phyloP scores from a whole-genome alignment of 2,797 vertebrate genomes.

The Sternotherus odoratus region DNA sequence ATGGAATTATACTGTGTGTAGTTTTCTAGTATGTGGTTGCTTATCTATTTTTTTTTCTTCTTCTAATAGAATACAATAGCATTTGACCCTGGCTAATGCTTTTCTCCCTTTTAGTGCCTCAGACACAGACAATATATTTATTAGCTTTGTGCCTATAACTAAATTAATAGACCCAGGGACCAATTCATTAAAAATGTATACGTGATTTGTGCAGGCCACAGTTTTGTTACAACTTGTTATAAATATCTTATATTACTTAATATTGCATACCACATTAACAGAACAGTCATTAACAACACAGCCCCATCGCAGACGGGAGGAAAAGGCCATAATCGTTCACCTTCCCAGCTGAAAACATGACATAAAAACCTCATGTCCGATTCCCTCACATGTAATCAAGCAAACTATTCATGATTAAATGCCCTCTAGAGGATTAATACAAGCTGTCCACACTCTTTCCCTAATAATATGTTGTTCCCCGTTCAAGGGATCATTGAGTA shows the following conservation, averaged over 20 bases:
- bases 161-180: constrained; percentile 56
- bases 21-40: background rate
- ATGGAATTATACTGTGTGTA: constrained; percentile 3
- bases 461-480: constrained; percentile 3
- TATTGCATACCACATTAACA: constrained; percentile 68
- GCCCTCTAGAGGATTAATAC: constrained; percentile 46
- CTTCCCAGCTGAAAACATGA: constrained; percentile 69
- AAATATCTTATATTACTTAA: constrained; percentile 77
- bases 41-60: background rate
- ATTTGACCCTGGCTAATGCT: constrained; percentile 51
- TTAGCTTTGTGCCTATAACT: constrained; percentile 48
- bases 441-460: constrained; percentile 27
- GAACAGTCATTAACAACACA: constrained; percentile 64
- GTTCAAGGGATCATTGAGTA: background rate
- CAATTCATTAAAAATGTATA: constrained; percentile 70
- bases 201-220: constrained; percentile 67
- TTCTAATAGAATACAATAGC: background rate
- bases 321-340: constrained; percentile 57
- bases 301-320: constrained; percentile 54
- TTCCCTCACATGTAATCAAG: constrained; percentile 69
- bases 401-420: constrained; percentile 71
- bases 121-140: constrained; percentile 33
- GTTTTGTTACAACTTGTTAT: constrained; percentile 69
- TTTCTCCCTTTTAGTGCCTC: constrained; percentile 51
- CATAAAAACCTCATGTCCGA: constrained; percentile 64